Evolutionary conservation across 2,888 invertebrate genomes (phyloP), one percentile per base, ranked within the genome.

Genomic region (Heliconius charithonia): DNA sequence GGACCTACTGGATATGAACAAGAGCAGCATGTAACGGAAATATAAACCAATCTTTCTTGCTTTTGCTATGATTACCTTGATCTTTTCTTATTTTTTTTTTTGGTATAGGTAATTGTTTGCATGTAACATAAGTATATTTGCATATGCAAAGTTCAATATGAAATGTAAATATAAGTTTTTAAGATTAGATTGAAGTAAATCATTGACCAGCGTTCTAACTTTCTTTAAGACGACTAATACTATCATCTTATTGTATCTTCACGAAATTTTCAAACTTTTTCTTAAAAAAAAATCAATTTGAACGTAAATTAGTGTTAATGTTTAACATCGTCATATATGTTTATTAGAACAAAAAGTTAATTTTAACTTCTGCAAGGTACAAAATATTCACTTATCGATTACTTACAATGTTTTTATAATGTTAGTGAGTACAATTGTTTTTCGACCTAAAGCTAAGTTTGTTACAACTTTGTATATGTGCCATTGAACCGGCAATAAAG

Each of bases 161-260:
- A 71, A 75, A 67, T 82, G 80, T 80, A 78, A 81, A 80, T 80
- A 79, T 80, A 82, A 76, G 70, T 67, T 78, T 81, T 72, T 81
- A 94, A 93, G 93, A 93, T 89, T 85, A 93, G 93, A 93, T 94
- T 92, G 93, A 94, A 88, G 93, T 86, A 89, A 93, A 93, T 93
- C 93, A 93, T 93, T 91, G 93, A 88, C 87, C 85, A 83, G 81
- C 83, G 87, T 86, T 87, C 84, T 85, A 83, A 87, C 80, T 85
- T 79, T 79, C 69, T 62, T 83, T 82, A 83, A 78, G 83, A 79
- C 56, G 74, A 79, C 85, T 79, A 82, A 82, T 83, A 80, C 25
- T 73, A n/a, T 32, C 25, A 66, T 3, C 67, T 73, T 76, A 63
- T 75, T 62, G 19, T 51, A 51, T 75, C 22, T 59, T 37, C 56